Evolutionary conservation across 2,113 vertebrate species (phyloP), one percentile per base, ranked within the genome.

Genomic region (Perca flavescens): DNA sequence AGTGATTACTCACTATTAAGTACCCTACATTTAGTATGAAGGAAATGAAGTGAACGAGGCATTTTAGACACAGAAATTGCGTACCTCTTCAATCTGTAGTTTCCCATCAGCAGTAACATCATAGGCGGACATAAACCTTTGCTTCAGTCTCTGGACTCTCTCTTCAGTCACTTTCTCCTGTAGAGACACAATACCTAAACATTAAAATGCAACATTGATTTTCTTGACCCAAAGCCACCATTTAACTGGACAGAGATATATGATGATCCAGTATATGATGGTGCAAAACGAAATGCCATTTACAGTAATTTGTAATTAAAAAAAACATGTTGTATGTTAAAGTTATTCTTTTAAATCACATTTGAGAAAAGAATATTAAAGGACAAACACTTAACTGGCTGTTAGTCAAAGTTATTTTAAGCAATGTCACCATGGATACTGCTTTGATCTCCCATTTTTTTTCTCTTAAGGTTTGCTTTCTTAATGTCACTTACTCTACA

Each of bases 61-160:
- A 64, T 58, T 6, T 74, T 4, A 80, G 46, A 61, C 5, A 68
- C 1, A 56, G 13, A 47, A 53, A 58, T 19, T 0, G 31, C 19
- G 11, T 25, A 99, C 98, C 97, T 99, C 96, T 70, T 98, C 96
- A 83, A 99, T 98, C 89, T 95, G 95, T 52, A 98, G 89, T 34
- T 77, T 96, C 50, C 96, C 97, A 3, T 97, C 97, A 54, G 96
- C 67, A 0, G 95, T 96, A 70, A 94, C 82, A 10, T 96, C 84
- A 0, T 96, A 97, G 49, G 94, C 80, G 0, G 96, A 95, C 96
- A 96, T 95, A 34, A 98, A 96, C 46, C 94, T 93, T 79, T 97
- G 84, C 89, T 99, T 99, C 91, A 97, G 71, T 68, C 86, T 94
- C 86, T 95, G 95, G 49, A 97, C 93, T 47, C 89, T 85, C 80